Conservation (phyloP, 1,140 invertebrate genomes). For the Apis cerana region DNA sequence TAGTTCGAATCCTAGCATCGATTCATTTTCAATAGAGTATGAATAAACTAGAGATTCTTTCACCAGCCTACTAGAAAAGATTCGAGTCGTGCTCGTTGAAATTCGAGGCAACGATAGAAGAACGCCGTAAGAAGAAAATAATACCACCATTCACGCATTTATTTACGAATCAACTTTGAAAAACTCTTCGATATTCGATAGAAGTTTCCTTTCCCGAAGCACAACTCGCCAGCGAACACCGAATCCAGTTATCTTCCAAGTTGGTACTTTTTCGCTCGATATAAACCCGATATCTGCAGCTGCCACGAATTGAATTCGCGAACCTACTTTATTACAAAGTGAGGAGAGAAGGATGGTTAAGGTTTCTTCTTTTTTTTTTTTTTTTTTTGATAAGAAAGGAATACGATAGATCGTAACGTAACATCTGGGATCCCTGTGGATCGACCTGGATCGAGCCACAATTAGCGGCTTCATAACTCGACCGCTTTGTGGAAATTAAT, state of each 20-base stretch:
- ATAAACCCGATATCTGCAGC: constrained; percentile 43
- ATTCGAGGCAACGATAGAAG: not conserved
- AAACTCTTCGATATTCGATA: not conserved
- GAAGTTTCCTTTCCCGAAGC: not conserved
- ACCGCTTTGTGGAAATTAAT: constrained; percentile 75
- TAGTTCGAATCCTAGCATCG: too few species aligned
- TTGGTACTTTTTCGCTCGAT: constrained; percentile 38
- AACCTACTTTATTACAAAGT: constrained; percentile 23
- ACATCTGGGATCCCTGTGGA: constrained; percentile 21
- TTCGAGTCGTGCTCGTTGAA: not conserved
- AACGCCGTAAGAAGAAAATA: not conserved
- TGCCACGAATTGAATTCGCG: constrained; percentile 30
- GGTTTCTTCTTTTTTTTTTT: not conserved
- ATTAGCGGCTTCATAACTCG: constrained; percentile 78
- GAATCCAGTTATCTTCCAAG: constrained; percentile 28
- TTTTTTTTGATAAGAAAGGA: constrained; percentile 36
- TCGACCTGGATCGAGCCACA: constrained; percentile 49
- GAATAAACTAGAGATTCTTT: too few species aligned
- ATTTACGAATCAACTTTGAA: not conserved
- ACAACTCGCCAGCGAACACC: not conserved
- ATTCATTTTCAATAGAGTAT: too few species aligned
- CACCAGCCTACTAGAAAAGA: too few species aligned
- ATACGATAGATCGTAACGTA: constrained; percentile 6
- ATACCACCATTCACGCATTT: not conserved
- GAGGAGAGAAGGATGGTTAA: constrained; percentile 14